Base-by-base conservation (phyloP, 2,797 vertebrate genomes). In the Fundulus diaphanus region DNA sequence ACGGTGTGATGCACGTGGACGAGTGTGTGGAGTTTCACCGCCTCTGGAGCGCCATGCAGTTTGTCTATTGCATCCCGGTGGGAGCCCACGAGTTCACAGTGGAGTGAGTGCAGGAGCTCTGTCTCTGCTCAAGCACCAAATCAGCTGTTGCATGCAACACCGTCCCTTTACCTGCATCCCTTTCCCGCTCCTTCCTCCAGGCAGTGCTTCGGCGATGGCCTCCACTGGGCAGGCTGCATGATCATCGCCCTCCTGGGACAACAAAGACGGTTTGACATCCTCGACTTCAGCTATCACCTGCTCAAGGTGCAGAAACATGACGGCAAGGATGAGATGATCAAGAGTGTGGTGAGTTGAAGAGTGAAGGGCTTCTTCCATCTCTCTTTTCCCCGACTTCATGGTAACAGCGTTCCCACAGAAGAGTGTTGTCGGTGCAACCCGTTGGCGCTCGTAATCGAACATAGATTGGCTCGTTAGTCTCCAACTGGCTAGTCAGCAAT, bases 1-100 rank as follows among this genome's bases (percentile, higher is more conserved):
- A 99, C 0, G 98, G 98, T 0, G 98, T 99, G 90, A 99, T 99
- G 98, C 98, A 99, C 0, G 97, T 99, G 90, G 98, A 99, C 0
- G 98, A 99, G 89, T 99, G 98, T 0, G 97, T 99, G 84, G 98
- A 99, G 90, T 99, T 99, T 85, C 98, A 99, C 85, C 94, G 98
- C 1, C 96, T 99, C 37, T 99, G 98, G 98, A 99, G 98, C 0
- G 98, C 98, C n/a, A 99, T 99, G 98, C 98, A 99, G 93, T 99
- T 99, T 0, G 98, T 99, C 11, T 99, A 99, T 94, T 99, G 98
- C 94, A 99, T 99, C 91, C 98, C 98, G 0, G 98, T 99, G 83
- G 98, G 98, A 73, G 95, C 97, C 0, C 97, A 99, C 0, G 98
- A 99, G 91, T 99, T 99, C 93, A 99, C 98, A 0, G 97, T 99